Conservation (phyloP, 2,797 vertebrate species). For the Myotis pilosus region DNA sequence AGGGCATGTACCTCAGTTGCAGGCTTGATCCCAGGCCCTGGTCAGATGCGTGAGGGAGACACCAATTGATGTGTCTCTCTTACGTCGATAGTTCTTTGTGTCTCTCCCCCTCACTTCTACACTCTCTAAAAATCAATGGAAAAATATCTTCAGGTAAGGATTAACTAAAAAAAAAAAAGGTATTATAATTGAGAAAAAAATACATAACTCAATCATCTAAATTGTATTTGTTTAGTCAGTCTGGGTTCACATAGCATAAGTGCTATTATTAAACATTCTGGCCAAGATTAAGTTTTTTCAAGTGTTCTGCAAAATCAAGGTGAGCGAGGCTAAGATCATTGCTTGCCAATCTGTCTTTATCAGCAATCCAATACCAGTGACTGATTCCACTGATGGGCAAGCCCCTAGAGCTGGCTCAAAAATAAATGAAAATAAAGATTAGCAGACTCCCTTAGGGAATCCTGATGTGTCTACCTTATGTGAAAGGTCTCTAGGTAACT, state of each 20-base stretch:
- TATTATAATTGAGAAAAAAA: not conserved
- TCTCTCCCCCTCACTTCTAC: not conserved
- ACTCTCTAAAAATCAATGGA: not conserved
- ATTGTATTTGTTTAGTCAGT: slow-evolving; percentile 6
- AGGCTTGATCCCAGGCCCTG: not conserved
- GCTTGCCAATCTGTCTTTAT: slow-evolving; percentile 45
- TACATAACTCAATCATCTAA: not conserved
- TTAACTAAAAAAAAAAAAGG: not conserved
- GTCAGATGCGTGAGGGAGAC: not conserved
- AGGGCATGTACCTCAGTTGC: too few species aligned
- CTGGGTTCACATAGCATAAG: not conserved
- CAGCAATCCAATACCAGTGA: slow-evolving; percentile 39
- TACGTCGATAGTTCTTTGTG: too few species aligned
- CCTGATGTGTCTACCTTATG: slow-evolving; percentile 20
- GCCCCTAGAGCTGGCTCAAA: slow-evolving; percentile 29
- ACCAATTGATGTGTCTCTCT: not conserved
- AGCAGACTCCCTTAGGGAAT: slow-evolving; percentile 31
- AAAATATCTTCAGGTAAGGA: too few species aligned
- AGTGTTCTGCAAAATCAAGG: slow-evolving; percentile 40
- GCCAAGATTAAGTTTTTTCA: slow-evolving; percentile 34
- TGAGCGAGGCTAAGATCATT: slow-evolving; percentile 1
- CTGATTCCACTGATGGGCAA: not conserved
- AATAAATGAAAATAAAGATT: slow-evolving; percentile 61
- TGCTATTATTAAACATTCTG: not conserved
- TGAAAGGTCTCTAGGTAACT: slow-evolving; percentile 54